phyloP scores from a whole-genome alignment of 2,797 vertebrate genomes.

The Trachurus trachurus region DNA sequence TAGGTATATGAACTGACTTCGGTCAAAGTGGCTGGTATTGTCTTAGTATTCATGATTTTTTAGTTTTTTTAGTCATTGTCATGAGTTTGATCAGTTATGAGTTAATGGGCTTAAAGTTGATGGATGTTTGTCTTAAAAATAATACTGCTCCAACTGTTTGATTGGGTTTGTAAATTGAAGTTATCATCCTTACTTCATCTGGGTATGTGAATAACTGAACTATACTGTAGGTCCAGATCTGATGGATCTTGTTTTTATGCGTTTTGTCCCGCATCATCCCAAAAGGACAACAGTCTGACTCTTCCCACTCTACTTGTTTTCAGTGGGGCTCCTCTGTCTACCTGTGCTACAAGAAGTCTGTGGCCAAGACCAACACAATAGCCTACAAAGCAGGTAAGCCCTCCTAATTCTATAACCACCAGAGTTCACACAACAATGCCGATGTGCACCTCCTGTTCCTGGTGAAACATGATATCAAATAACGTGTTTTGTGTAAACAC shows the following conservation, averaged over 20 bases:
- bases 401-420: constrained; percentile 31
- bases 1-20: too few relatives aligned
- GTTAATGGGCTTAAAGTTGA: background rate
- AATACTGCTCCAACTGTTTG: background rate
- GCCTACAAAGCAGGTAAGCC: constrained; percentile 95
- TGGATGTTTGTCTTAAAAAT: background rate
- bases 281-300: background rate
- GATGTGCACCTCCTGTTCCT: constrained; percentile 29
- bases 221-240: background rate
- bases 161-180: background rate
- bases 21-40: too few relatives aligned
- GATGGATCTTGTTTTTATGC: background rate
- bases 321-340: constrained; percentile 98
- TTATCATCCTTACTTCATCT: background rate
- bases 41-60: too few relatives aligned
- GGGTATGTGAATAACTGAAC: background rate
- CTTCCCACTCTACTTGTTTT: constrained; percentile 22
- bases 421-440: background rate
- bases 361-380: constrained; percentile 97
- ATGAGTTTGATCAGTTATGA: too few relatives aligned
- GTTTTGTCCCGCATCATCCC: background rate
- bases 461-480: constrained; percentile 7
- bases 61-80: too few relatives aligned
- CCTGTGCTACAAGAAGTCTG: constrained; percentile 98
- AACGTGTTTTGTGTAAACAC: constrained; percentile 12